A percentile compares a stretch with the other conserved stretches of the same genome.
Conservation (phyloP, 37 sponge, comb jelly and placozoan species). For the Crambe crambe region DNA sequence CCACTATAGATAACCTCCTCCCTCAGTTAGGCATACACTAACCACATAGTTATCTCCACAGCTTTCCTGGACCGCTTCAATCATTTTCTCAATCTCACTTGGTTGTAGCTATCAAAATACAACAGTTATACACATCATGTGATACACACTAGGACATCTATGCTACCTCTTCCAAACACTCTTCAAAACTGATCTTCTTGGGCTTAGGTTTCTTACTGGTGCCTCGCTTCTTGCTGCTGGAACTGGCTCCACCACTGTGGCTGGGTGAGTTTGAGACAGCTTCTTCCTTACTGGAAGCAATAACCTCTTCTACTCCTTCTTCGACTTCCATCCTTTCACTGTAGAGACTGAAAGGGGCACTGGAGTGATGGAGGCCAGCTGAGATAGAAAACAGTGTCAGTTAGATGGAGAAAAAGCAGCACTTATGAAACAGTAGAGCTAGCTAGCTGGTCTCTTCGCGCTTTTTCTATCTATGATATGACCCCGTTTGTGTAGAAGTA, state of each 20-base stretch:
- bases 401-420: neutral
- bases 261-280: neutral
- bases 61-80: neutral
- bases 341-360: constrained; percentile 3
- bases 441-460: too few species aligned
- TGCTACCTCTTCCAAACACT: constrained; percentile 26
- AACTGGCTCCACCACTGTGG: neutral
- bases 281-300: neutral
- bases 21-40: neutral
- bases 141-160: neutral
- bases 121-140: neutral
- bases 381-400: neutral
- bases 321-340: neutral
- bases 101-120: neutral
- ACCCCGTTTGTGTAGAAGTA: too few species aligned
- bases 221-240: neutral
- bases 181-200: constrained; percentile 15
- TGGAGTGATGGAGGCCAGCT: constrained; percentile 7
- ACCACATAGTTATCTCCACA: neutral
- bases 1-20: neutral
- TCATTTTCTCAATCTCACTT: neutral
- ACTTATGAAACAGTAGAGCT: too few species aligned
- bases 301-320: neutral
- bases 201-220: constrained; percentile 11
- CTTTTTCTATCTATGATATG: too few species aligned